Conservation (phyloP, 2,113 vertebrate species). For the Cheilinus undulatus region DNA sequence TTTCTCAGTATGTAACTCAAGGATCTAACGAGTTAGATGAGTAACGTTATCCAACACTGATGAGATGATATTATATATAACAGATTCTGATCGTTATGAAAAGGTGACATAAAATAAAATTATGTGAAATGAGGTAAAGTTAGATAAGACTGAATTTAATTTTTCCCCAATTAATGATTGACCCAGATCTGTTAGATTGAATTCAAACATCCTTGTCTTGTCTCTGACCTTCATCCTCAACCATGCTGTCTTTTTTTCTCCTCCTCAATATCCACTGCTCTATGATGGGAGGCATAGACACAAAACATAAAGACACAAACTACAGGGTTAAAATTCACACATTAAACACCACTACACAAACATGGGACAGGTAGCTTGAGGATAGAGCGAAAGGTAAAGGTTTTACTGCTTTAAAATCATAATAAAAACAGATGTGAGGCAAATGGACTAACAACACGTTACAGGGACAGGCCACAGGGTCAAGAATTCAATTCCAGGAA, state of each 20-base stretch:
- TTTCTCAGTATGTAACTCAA: no score
- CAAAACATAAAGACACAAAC: slow-evolving; percentile 37
- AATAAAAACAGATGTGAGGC: slow-evolving; percentile 19
- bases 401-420: slow-evolving; percentile 2
- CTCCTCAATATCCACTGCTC: slow-evolving; percentile 82
- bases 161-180: no score
- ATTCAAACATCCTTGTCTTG: background rate
- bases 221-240: slow-evolving; percentile 73
- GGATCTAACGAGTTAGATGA: no score
- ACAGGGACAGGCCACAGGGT: slow-evolving; percentile 11
- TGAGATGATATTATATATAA: no score
- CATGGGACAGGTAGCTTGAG: background rate
- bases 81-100: no score
- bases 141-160: no score
- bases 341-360: slow-evolving; percentile 6
- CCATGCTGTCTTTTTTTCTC: slow-evolving; percentile 68
- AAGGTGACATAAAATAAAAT: no score
- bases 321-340: slow-evolving; percentile 31
- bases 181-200: background rate
- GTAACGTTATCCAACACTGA: no score
- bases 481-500: slow-evolving; percentile 47
- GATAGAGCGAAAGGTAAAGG: background rate
- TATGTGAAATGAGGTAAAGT: no score
- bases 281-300: slow-evolving; percentile 58
- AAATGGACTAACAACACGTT: slow-evolving; percentile 12